Evolutionary conservation across 2,888 invertebrate species (phyloP).

Genomic region (Elmis aenea): DNA sequence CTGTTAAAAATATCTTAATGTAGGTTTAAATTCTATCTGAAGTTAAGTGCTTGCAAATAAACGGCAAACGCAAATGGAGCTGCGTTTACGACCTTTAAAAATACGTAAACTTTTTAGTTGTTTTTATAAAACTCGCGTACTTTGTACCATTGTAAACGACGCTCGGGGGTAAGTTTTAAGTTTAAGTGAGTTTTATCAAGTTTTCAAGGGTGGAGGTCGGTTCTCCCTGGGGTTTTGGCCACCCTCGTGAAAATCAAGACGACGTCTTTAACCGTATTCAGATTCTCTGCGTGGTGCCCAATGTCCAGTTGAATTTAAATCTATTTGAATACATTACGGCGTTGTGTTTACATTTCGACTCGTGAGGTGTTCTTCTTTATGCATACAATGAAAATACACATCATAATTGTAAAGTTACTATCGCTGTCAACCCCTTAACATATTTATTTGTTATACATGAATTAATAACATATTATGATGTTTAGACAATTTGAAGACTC

Average conservation of each 20-base stretch:
- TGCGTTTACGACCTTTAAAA: conserved; percentile 29
- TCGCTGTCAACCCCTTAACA: no score
- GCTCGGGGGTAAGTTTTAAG: conserved; percentile 14
- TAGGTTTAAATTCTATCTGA: conserved; percentile 44
- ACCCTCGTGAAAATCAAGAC: conserved; percentile 11
- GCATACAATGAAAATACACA: no score
- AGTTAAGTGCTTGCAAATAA: conserved; percentile 44
- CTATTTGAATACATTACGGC: conserved; percentile 12
- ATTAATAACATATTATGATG: no score
- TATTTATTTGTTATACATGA: no score
- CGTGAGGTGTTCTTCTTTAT: no score
- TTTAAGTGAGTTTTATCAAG: conserved; percentile 15
- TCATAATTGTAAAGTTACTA: no score
- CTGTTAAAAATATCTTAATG: conserved; percentile 46
- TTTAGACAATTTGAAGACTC: no score
- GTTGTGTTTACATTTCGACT: no score
- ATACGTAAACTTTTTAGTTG: conserved; percentile 24
- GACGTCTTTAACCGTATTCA: conserved; percentile 23
- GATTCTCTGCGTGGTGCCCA: conserved; percentile 24
- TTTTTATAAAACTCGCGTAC: conserved; percentile 21
- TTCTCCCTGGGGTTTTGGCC: conserved; percentile 13
- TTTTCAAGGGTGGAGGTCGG: conserved; percentile 15
- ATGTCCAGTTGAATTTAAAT: conserved; percentile 14
- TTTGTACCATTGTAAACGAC: conserved; percentile 15
- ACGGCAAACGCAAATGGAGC: conserved; percentile 30